Percentiles rank a stretch among this genome's conserved stretches.
phyloP scores from a whole-genome alignment of 1,140 invertebrate genomes.

The Bombus superbus region DNA sequence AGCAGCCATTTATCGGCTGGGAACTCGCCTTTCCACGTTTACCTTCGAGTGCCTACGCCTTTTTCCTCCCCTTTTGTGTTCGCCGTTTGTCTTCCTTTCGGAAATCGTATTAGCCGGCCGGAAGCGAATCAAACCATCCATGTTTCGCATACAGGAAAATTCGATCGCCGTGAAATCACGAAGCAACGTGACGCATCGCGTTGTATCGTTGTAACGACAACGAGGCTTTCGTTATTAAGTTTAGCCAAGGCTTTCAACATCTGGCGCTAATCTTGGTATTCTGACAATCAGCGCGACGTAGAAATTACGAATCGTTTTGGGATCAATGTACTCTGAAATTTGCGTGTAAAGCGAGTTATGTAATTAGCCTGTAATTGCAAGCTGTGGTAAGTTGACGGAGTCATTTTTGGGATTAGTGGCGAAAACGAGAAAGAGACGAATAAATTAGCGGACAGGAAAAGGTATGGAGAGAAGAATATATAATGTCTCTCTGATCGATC shows the following conservation, averaged over 20 bases:
- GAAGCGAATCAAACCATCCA: not conserved
- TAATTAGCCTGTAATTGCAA: not conserved
- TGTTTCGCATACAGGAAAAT: not conserved
- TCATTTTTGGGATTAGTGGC: no score
- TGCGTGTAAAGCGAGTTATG: not conserved
- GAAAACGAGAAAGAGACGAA: no score
- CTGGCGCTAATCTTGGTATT: no score
- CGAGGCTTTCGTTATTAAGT: not conserved
- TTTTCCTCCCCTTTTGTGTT: slow-evolving; percentile 38
- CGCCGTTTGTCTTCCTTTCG: slow-evolving; percentile 39
- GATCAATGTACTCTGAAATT: not conserved
- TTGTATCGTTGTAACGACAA: not conserved
- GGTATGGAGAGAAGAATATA: no score
- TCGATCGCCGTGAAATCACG: not conserved
- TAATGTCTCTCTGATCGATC: no score
- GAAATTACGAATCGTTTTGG: no score
- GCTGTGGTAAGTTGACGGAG: no score
- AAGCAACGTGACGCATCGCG: no score
- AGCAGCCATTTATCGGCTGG: slow-evolving; percentile 52
- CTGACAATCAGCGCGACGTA: no score
- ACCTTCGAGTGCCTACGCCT: slow-evolving; percentile 28
- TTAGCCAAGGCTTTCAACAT: not conserved
- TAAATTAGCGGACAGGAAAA: no score
- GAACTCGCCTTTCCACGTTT: slow-evolving; percentile 19
- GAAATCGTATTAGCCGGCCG: slow-evolving; percentile 18